Percentiles rank a stretch among this genome's conserved stretches.
Conservation (phyloP, 2,797 vertebrate genomes). For the Helarctos malayanus region DNA sequence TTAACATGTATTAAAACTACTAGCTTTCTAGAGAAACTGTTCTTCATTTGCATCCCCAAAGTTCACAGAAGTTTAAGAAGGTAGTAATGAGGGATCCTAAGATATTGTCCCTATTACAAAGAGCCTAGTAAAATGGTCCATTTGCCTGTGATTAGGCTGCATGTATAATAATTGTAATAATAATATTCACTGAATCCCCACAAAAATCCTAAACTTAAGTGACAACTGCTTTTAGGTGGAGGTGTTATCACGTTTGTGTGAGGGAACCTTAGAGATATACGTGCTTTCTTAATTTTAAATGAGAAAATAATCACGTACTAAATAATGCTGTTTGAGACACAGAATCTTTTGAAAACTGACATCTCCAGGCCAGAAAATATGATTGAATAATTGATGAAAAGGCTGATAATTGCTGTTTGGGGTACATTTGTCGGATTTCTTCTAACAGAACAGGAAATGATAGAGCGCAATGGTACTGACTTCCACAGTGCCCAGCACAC, state of each 20-base stretch:
- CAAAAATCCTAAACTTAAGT: slow-evolving; percentile 55
- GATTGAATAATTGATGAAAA: slow-evolving; percentile 17
- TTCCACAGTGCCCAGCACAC: background rate
- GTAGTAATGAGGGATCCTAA: background rate
- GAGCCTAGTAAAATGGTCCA: slow-evolving; percentile 22
- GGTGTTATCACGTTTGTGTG: slow-evolving; percentile 22
- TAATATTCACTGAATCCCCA: slow-evolving; percentile 43
- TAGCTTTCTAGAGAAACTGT: slow-evolving; percentile 6
- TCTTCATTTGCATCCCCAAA: slow-evolving; percentile 6
- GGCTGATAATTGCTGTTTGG: background rate
- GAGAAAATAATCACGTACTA: slow-evolving; percentile 51
- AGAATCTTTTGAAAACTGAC: slow-evolving; percentile 56
- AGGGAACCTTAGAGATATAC: slow-evolving; percentile 20
- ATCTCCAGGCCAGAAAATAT: slow-evolving; percentile 42
- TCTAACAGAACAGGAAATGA: background rate
- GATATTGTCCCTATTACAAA: slow-evolving; percentile 20
- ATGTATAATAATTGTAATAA: background rate
- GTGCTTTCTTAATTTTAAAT: slow-evolving; percentile 61
- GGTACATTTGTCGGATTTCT: slow-evolving; percentile 38
- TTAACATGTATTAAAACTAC: slow-evolving; percentile 15
- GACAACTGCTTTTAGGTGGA: slow-evolving; percentile 4
- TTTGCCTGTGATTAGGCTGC: slow-evolving; percentile 22
- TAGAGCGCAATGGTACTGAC: background rate
- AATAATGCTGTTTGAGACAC: background rate
- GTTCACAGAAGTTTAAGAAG: slow-evolving; percentile 56